Conservation (phyloP, 2,113 vertebrate species). For the Odobenus rosmarus region DNA sequence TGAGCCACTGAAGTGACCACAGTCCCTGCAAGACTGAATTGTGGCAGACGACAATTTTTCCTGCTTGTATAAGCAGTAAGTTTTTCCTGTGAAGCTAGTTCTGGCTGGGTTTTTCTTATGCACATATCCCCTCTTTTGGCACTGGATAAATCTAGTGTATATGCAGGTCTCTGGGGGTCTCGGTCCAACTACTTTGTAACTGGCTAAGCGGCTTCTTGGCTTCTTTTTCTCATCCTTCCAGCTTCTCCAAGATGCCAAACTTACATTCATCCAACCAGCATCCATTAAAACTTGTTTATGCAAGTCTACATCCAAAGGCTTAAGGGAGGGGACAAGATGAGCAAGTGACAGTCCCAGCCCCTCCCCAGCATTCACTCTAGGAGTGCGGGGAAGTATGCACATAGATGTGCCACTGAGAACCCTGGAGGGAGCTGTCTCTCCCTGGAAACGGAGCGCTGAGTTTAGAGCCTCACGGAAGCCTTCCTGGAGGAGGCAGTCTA, state of each 20-base stretch:
- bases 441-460: not conserved
- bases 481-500: not conserved
- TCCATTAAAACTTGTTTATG: not conserved
- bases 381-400: no score
- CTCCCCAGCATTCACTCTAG: rapidly evolving
- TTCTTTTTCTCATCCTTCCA: not conserved
- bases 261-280: not conserved
- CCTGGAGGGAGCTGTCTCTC: rapidly evolving
- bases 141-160: no score
- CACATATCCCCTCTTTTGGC: no score
- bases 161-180: not conserved
- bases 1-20: not conserved
- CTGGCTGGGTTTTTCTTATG: not conserved
- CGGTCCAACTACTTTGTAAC: not conserved
- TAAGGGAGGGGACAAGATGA: not conserved
- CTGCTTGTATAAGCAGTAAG: not conserved
- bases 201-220: not conserved
- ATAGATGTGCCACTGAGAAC: not conserved
- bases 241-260: not conserved
- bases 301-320: not conserved
- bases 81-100: not conserved
- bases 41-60: rapidly evolving
- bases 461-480: not conserved
- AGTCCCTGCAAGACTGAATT: not conserved
- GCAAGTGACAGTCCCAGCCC: not conserved